Conservation (phyloP, 2,888 invertebrate genomes). For the Erpobdella octoculata region DNA sequence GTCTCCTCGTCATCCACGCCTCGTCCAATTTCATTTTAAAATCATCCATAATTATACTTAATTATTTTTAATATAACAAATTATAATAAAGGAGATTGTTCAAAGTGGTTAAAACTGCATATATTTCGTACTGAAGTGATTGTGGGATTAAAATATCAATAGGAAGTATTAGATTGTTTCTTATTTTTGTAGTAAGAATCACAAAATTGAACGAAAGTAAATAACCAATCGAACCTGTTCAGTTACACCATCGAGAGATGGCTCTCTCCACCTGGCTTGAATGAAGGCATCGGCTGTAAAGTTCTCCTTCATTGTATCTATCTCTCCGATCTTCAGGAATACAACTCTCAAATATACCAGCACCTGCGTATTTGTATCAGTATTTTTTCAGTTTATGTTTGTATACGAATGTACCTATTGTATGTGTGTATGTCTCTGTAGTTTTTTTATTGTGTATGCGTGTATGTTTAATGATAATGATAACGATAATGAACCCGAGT, state of each 20-base stretch:
- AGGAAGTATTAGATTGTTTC: too few relatives aligned
- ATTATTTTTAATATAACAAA: neutral
- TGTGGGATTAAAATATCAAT: too few relatives aligned
- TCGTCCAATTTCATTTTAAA: neutral
- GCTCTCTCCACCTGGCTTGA: constrained; percentile 51
- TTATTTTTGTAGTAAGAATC: too few relatives aligned
- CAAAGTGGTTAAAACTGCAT: too few relatives aligned
- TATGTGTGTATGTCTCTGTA: too few relatives aligned
- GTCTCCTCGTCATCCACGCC: neutral
- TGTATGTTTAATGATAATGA: too few relatives aligned
- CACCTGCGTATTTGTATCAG: constrained; percentile 39
- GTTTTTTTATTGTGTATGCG: too few relatives aligned
- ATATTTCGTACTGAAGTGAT: too few relatives aligned
- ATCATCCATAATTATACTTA: neutral
- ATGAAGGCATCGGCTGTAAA: constrained; percentile 51
- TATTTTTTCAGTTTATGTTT: neutral
- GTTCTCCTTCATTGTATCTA: constrained; percentile 51
- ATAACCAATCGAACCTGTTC: constrained; percentile 8
- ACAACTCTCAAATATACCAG: constrained; percentile 49
- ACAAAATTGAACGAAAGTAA: too few relatives aligned
- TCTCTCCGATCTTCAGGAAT: constrained; percentile 52
- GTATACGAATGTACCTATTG: too few relatives aligned
- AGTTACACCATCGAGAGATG: constrained; percentile 43
- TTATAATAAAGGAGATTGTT: neutral
- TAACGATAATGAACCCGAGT: too few relatives aligned